A percentile compares a stretch with the other conserved stretches of the same genome.
phyloP scores from a whole-genome alignment of 2,113 vertebrate species.

The Beaufortia kweichowensis region DNA sequence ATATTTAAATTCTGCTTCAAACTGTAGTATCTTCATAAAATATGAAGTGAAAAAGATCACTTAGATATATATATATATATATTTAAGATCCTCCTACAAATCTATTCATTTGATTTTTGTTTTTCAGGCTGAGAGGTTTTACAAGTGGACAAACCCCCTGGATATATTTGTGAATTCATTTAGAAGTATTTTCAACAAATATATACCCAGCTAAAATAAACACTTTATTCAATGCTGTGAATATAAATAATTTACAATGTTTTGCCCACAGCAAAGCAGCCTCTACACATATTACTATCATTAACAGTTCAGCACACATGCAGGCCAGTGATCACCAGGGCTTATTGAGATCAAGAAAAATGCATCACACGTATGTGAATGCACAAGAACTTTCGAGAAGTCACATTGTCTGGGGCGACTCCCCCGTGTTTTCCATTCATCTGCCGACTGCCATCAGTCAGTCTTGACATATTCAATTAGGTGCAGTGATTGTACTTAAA shows the following conservation, averaged over 20 bases:
- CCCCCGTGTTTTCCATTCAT: slow-evolving; percentile 24
- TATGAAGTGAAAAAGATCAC: background rate
- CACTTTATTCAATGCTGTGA: background rate
- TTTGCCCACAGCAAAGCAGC: slow-evolving; percentile 18
- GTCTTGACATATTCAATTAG: slow-evolving; percentile 57
- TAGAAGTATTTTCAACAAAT: slow-evolving; percentile 14
- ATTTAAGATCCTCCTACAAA: background rate
- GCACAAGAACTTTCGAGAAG: slow-evolving; percentile 8
- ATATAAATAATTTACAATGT: slow-evolving; percentile 32
- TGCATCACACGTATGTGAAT: background rate
- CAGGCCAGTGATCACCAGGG: background rate
- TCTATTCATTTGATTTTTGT: background rate
- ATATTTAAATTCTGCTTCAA: background rate
- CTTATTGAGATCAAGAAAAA: background rate
- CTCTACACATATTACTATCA: background rate
- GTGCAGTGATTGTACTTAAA: slow-evolving; percentile 60
- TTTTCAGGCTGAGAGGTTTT: background rate
- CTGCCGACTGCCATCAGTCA: slow-evolving; percentile 48
- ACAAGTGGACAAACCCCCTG: background rate
- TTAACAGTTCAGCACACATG: background rate
- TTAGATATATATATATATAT: background rate
- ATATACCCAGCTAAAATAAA: slow-evolving; percentile 23
- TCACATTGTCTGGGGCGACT: slow-evolving; percentile 42
- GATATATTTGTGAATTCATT: slow-evolving; percentile 17
- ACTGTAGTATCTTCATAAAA: too few species aligned